Evolutionary conservation across 1,140 invertebrate species (phyloP).

Genomic region (Temnothorax nylanderi): DNA sequence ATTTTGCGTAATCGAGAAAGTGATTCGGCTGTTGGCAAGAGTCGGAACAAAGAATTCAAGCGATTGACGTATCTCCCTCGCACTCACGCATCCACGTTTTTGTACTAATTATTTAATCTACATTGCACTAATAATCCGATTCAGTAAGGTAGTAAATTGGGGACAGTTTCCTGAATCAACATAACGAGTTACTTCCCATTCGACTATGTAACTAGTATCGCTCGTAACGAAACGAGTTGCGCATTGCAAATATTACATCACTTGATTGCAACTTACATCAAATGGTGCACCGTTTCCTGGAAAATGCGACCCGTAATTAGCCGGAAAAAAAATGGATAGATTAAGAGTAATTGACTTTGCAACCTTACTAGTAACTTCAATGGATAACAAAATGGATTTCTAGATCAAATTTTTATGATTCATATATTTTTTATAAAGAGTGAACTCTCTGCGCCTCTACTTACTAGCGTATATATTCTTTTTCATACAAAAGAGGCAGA

Average conservation of each 20-base stretch:
- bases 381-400: background rate
- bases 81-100: background rate
- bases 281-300: constrained; percentile 12
- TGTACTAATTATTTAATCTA: constrained; percentile 52
- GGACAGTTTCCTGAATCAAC: constrained; percentile 72
- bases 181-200: constrained; percentile 73
- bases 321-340: constrained; percentile 11
- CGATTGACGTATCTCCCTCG: background rate
- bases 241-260: constrained; percentile 49
- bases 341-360: background rate
- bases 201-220: constrained; percentile 55
- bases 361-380: background rate
- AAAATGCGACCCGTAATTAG: constrained; percentile 28
- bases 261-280: constrained; percentile 38
- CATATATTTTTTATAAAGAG: background rate
- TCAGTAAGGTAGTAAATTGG: constrained; percentile 62
- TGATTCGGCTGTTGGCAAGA: constrained; percentile 1
- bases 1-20: constrained; percentile 47
- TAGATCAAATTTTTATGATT: background rate
- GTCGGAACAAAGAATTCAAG: constrained; percentile 6
- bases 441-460: background rate
- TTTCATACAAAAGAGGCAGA: background rate
- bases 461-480: background rate
- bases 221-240: constrained; percentile 52
- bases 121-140: constrained; percentile 61